Conservation (phyloP, 2,888 invertebrate genomes). For the Athalia cordata region DNA sequence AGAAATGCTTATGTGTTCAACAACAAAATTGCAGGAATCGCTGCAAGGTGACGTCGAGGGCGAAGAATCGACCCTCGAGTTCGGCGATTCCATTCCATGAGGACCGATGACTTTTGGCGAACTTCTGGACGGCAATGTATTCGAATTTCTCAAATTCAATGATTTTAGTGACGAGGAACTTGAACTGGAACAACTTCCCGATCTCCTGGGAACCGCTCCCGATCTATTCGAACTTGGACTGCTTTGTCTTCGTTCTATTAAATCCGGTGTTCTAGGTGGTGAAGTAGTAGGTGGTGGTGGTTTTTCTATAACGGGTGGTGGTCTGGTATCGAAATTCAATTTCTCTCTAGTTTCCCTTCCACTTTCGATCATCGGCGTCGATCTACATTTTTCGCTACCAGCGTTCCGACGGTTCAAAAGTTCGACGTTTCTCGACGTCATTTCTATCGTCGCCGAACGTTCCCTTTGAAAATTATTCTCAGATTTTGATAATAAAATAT, state of each 20-base stretch:
- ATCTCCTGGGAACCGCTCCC: slow-evolving; percentile 64
- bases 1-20: slow-evolving; percentile 47
- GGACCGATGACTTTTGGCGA: slow-evolving; percentile 46
- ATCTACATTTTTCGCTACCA: slow-evolving; percentile 50
- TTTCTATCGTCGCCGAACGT: slow-evolving; percentile 66
- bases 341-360: slow-evolving; percentile 34
- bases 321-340: slow-evolving; percentile 47
- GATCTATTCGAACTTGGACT: no score
- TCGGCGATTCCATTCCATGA: slow-evolving; percentile 30
- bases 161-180: slow-evolving; percentile 62
- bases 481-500: slow-evolving; percentile 34
- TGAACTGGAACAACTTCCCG: slow-evolving; percentile 66
- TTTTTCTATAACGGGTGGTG: slow-evolving; percentile 47
- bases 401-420: slow-evolving; percentile 67
- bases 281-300: slow-evolving; percentile 63
- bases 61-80: slow-evolving; percentile 5
- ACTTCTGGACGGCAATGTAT: slow-evolving; percentile 42
- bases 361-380: neutral
- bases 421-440: slow-evolving; percentile 71
- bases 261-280: slow-evolving; percentile 61
- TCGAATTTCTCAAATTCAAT: slow-evolving; percentile 50
- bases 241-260: slow-evolving; percentile 24
- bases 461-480: slow-evolving; percentile 58
- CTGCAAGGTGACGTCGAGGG: neutral
- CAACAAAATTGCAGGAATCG: slow-evolving; percentile 40